phyloP scores from a whole-genome alignment of 1,140 invertebrate genomes.

The Ridgeia piscesae region DNA sequence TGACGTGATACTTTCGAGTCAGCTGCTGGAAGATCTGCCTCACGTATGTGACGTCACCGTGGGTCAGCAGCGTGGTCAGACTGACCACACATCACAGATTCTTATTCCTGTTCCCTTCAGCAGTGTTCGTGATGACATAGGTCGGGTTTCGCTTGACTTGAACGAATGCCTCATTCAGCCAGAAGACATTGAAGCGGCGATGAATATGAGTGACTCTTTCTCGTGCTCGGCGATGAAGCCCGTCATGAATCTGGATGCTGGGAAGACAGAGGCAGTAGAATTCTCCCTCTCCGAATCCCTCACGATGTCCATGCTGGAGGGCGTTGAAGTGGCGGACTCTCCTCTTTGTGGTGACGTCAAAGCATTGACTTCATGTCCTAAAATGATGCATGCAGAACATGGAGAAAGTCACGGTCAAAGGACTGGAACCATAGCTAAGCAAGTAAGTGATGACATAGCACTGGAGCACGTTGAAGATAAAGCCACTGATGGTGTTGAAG shows the following conservation, averaged over 20 bases:
- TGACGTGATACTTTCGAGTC: not conserved
- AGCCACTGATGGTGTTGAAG: not conserved
- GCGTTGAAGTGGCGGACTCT: not conserved
- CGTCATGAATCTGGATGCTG: not conserved
- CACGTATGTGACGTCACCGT: not conserved
- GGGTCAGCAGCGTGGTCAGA: not conserved
- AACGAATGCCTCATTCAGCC: not conserved
- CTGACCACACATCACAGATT: not conserved
- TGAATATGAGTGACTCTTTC: not conserved
- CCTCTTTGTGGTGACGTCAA: not conserved
- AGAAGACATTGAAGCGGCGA: not conserved
- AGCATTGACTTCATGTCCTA: not conserved
- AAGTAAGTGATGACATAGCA: not conserved
- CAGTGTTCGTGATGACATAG: not conserved
- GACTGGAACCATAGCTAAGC: not conserved
- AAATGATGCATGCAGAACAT: not conserved
- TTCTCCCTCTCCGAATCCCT: not conserved
- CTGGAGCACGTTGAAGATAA: not conserved
- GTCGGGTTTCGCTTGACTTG: not conserved
- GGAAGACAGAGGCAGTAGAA: not conserved
- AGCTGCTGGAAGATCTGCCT: not conserved
- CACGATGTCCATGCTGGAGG: not conserved
- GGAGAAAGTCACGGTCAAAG: not conserved
- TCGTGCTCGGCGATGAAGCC: not conserved
- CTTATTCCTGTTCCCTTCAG: not conserved